Evolutionary conservation across 2,888 invertebrate species (phyloP).

Genomic region (Omphaloscelis lunosa): DNA sequence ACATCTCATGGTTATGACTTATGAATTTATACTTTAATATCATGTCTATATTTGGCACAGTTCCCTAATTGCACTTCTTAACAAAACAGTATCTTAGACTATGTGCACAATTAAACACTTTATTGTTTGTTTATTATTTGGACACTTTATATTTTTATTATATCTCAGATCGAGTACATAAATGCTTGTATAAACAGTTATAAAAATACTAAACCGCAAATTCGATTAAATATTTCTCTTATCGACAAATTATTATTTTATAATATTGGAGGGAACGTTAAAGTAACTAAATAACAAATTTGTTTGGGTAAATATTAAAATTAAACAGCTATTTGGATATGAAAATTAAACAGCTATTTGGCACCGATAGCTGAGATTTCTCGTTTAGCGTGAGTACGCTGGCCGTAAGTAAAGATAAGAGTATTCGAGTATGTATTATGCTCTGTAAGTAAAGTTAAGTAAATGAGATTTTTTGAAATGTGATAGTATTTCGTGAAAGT

Average conservation of each 20-base stretch:
- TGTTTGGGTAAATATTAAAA: slow-evolving; percentile 32
- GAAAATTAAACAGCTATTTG: slow-evolving; percentile 39
- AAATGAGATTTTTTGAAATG: slow-evolving; percentile 61
- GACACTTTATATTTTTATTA: slow-evolving; percentile 15
- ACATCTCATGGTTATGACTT: slow-evolving; percentile 24
- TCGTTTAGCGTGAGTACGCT: slow-evolving; percentile 33
- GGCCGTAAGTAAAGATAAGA: slow-evolving; percentile 37
- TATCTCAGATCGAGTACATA: slow-evolving; percentile 26
- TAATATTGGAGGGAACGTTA: neutral
- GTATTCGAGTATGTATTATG: slow-evolving; percentile 52
- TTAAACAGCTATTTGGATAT: slow-evolving; percentile 40
- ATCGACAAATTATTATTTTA: slow-evolving; percentile 2
- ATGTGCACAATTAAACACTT: slow-evolving; percentile 47
- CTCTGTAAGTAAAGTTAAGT: slow-evolving; percentile 54
- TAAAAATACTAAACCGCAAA: slow-evolving; percentile 7
- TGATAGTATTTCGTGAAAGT: slow-evolving; percentile 67
- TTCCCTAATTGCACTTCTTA: slow-evolving; percentile 48
- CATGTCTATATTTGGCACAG: slow-evolving; percentile 37
- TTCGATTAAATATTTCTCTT: slow-evolving; percentile 1
- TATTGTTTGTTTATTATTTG: slow-evolving; percentile 31
- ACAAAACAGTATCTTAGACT: slow-evolving; percentile 47
- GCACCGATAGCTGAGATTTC: slow-evolving; percentile 56
- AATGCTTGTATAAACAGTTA: slow-evolving; percentile 1
- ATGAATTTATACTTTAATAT: slow-evolving; percentile 10
- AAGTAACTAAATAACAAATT: neutral